Base-by-base conservation (phyloP, 92 coral and sea anemone species). In the Plumapathes pennacea region DNA sequence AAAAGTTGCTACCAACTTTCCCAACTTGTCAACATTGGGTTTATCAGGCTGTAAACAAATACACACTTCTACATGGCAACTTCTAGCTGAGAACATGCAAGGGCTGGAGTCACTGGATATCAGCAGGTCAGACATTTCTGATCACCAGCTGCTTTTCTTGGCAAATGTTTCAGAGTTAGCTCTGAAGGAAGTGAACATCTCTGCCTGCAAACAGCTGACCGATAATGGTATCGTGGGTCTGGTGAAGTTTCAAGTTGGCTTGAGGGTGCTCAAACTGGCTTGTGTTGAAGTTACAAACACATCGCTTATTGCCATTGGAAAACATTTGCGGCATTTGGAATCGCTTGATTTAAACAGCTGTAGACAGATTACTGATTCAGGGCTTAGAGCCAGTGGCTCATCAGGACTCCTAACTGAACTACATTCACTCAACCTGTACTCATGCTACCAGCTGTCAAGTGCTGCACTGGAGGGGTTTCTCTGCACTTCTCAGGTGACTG, bases 171-270 rank as follows among this genome's bases (percentile, higher is more conserved):
- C 83, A 15, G 67, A 78, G 22, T 49, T 88, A 21, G 29, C 45
- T n/a, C 71, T 88, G 11, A 49, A 36, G 54, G 76, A 62, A 20
- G 57, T 88, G 20, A 83, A 83, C 32, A 30, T 88, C 32, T 64
- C 86, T n/a, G 96, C 96, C 13, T 83, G 96, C 44, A 88, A 88
- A 38, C 83, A 88, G 15, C 52, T 88, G 21, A 77, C 96, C 6
- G 96, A 88, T 32, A 73, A 78, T 58, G 96, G 96, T 0, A 21
- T 88, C 19, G 86, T 88, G 20, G 67, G 86, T 13, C 67, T 88
- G n/a, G 77, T 78, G 3, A 83, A 88, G 57, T 57, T 67, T 29
- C 96, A 88, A 56, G 77, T 58, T 27, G 53, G 51, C 26, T 64
- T 88, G 11, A 67, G 69, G 36, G 60, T 72, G 27, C 67, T 88